Percentiles rank a stretch among this genome's conserved stretches.
Conservation (phyloP, 2,888 invertebrate genomes). For the Bombylius major region DNA sequence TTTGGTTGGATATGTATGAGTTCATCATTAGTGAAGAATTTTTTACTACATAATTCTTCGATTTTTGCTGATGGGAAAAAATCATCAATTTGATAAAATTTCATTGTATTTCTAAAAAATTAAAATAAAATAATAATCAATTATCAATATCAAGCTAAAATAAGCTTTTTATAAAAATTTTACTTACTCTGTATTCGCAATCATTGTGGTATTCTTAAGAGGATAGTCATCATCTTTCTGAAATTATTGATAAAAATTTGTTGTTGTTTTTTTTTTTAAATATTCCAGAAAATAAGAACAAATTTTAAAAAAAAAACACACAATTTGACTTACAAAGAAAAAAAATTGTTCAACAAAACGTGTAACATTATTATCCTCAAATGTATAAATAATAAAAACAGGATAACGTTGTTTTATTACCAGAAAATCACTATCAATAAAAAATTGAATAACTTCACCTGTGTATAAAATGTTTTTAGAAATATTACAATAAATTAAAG, state of each 20-base stretch:
- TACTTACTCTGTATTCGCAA: no score
- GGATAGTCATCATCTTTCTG: not conserved
- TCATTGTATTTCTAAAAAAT: not conserved
- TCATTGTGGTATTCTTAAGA: not conserved
- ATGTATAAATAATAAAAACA: not conserved
- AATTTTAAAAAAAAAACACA: no score
- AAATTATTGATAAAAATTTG: not conserved
- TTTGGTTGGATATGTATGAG: not conserved
- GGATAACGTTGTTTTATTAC: not conserved
- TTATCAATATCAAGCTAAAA: no score
- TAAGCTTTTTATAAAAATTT: no score
- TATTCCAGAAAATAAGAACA: not conserved
- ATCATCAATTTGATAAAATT: not conserved
- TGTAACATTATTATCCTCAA: not conserved
- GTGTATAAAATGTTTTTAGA: no score
- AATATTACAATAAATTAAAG: not conserved
- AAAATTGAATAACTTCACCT: not conserved
- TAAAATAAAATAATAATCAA: no score
- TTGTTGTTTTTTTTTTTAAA: no score
- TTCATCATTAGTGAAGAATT: not conserved
- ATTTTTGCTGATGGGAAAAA: not conserved
- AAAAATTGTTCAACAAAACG: not conserved
- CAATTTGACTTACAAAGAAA: not conserved
- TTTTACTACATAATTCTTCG: not conserved
- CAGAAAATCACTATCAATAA: not conserved